These are phyloP conservation scores for Oreochromis tanganicae DNA, from an alignment of 2,113 vertebrate genomes.

Conservation along the genomic window DNA sequence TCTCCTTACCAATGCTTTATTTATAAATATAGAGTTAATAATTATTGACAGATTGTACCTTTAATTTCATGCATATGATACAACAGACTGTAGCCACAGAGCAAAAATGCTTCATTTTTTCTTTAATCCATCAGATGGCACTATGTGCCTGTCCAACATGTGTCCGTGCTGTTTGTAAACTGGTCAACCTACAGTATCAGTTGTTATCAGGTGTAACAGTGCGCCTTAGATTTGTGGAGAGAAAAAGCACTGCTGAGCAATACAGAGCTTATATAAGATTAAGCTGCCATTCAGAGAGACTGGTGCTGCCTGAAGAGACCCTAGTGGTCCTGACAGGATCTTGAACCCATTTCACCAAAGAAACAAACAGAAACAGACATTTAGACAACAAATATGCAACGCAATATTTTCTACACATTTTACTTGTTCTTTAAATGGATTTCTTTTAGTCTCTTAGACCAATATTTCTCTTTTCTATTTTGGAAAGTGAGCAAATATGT, in stretches of 20 bases:
- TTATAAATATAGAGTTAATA: not conserved
- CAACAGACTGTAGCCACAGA: not conserved
- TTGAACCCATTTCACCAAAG: conserved; percentile 56
- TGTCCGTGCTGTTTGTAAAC: not conserved
- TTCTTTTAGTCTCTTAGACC: not conserved
- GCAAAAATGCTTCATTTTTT: not conserved
- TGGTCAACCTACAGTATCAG: not conserved
- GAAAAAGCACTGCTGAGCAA: not conserved
- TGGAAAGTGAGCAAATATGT: not conserved
- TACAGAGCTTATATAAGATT: not conserved
- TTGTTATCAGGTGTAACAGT: not conserved
- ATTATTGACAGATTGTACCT: not conserved
- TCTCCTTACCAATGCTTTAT: not conserved
- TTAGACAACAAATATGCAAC: accelerated
- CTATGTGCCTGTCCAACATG: not conserved
- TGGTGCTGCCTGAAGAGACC: not conserved
- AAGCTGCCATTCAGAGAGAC: conserved; percentile 70
- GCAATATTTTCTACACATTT: not conserved
- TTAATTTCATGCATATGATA: not conserved
- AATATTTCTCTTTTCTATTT: not conserved
- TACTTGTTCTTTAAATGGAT: not conserved
- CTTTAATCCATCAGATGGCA: conserved; percentile 20
- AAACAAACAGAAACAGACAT: not conserved
- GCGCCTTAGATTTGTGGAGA: not conserved
- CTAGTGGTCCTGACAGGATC: conserved; percentile 27